Base-by-base conservation (phyloP, 2,888 invertebrate genomes). In the Aradus depressus region DNA sequence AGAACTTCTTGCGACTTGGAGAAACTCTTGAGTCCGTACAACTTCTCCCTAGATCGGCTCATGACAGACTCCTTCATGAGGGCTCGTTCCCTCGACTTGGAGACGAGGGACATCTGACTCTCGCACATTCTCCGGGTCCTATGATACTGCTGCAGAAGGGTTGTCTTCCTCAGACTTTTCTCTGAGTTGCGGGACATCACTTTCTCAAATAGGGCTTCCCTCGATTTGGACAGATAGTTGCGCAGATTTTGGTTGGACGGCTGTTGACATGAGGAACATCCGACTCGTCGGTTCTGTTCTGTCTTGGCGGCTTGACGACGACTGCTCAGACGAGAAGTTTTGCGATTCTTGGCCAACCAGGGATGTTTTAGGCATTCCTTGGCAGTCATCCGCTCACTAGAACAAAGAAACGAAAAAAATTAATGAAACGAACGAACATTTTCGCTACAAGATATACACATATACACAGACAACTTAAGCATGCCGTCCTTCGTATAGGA, bases 331-430 rank as follows among this genome's bases (percentile, higher is more conserved):
- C 51, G 52, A 32, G 49, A 35, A 1, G 50, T 42, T 48, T 56
- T 55, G 12, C 59, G 45, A n/a, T 59, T 55, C 31, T 62, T 44
- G 62, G 66, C 58, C 31, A 78, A 60, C 79, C 78, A 79, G 4
- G 74, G 72, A 64, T 78, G 77, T 34, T 71, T 66, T 59, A 78
- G 68, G 59, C 76, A 74, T 62, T 77, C 74, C 52, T 72, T 70
- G 21, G 76, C 75, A 50, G 73, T 70, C 67, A 76, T 69, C 52
- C 78, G 70, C 59, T 72, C 69, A 57, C 77, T 77, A 67, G 12
- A 65, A 63, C 31, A 62, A 58, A 53, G 38, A 39, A 42, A 52
- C 44, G 41, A 38, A 37, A 25, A 18, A 45, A 12, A 18, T 34
- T 19, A 6, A n/a, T 8, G 2, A 16, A 5, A 19, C 6, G 5